A percentile compares a stretch with the other conserved stretches of the same genome.
These are phyloP conservation scores for Macroglossus sobrinus DNA, from an alignment of 2,113 vertebrate species.

Conservation along the genomic window DNA sequence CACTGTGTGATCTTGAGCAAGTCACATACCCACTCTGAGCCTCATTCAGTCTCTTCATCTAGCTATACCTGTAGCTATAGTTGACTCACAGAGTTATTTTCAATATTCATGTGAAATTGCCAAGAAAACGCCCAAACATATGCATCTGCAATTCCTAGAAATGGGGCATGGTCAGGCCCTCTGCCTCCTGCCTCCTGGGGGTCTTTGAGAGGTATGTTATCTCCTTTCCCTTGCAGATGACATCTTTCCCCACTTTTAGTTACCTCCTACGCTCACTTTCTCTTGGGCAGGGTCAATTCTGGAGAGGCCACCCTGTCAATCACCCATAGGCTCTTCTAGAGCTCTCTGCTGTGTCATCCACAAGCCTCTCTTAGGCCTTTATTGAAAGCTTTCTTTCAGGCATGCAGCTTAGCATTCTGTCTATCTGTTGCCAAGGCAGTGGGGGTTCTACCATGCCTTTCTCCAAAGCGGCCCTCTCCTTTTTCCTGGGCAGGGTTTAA, in stretches of 20 bases:
- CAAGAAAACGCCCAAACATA: not conserved
- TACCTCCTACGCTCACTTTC: not conserved
- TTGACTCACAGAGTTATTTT: not conserved
- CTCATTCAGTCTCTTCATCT: not conserved
- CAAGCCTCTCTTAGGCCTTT: not conserved
- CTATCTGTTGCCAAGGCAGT: rapidly evolving
- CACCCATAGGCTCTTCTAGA: not conserved
- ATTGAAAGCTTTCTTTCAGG: not conserved
- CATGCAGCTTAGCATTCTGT: not conserved
- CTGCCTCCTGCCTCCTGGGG: not conserved
- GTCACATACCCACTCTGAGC: not conserved
- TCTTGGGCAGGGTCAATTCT: not conserved
- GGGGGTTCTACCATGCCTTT: not conserved
- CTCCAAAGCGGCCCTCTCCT: not conserved
- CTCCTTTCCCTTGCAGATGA: not conserved
- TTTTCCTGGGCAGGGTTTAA: slow-evolving; percentile 89
- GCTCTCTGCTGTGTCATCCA: not conserved
- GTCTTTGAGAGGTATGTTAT: not conserved
- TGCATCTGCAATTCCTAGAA: not conserved
- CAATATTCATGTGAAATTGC: not conserved
- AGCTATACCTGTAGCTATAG: not conserved
- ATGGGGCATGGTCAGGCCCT: not conserved
- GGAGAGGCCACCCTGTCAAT: not conserved
- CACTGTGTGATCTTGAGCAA: not conserved
- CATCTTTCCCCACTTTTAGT: not conserved